These are phyloP conservation scores for Scolopax rusticola DNA, from an alignment of 2,797 vertebrate genomes.

Conservation along the genomic window DNA sequence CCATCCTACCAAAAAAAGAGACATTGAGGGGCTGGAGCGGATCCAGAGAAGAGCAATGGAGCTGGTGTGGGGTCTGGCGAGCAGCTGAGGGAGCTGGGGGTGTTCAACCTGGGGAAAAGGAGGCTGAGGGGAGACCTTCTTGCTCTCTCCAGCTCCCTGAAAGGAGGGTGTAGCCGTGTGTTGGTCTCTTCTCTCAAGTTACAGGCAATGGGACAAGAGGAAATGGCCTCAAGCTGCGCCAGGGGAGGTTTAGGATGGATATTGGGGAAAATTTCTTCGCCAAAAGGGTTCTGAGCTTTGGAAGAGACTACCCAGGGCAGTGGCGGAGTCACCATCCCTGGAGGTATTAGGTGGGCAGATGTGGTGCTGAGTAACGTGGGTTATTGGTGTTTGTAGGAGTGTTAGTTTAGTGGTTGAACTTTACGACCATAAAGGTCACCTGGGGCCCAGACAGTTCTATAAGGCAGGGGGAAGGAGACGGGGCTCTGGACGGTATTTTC, in stretches of 20 bases:
- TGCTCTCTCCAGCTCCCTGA: too few relatives aligned
- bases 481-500: accelerated
- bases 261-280: neutral
- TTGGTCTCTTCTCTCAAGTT: neutral
- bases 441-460: neutral
- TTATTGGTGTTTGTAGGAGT: too few relatives aligned
- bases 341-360: neutral
- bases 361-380: neutral
- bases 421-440: neutral
- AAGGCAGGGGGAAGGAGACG: accelerated
- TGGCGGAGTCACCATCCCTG: neutral
- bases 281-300: neutral
- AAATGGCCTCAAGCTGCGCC: neutral
- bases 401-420: neutral
- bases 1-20: too few relatives aligned
- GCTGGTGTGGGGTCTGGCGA: too few relatives aligned
- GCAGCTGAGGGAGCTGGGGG: neutral
- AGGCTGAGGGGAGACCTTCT: too few relatives aligned
- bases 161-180: too few relatives aligned
- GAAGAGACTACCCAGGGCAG: neutral
- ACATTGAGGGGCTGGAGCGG: too few relatives aligned
- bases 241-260: neutral
- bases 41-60: too few relatives aligned
- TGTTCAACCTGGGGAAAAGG: too few relatives aligned
- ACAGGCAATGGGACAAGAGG: neutral